Conservation (phyloP, 2,797 vertebrate species). For the Platalea minor region DNA sequence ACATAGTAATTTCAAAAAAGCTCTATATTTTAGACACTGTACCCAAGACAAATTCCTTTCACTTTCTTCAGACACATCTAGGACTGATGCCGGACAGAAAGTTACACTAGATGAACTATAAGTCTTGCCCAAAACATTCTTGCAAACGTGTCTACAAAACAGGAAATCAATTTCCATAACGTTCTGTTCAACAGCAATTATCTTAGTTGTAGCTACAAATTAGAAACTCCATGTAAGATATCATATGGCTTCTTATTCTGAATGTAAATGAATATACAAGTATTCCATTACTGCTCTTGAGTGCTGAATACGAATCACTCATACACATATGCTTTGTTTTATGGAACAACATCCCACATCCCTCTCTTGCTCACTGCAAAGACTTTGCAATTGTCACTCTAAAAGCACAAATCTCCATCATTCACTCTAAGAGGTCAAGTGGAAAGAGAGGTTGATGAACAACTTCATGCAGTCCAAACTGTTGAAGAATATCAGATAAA, state of each 20-base stretch:
- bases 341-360: not conserved
- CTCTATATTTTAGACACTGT: not conserved
- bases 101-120: not conserved
- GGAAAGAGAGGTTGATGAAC: not conserved
- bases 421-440: not conserved
- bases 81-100: not conserved
- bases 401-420: not conserved
- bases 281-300: not conserved
- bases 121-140: not conserved
- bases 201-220: not conserved
- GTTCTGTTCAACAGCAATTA: not conserved
- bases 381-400: not conserved
- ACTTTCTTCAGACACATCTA: not conserved
- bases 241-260: not conserved
- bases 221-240: not conserved
- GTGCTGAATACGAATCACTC: not conserved
- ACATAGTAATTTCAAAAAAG: not conserved
- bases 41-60: not conserved
- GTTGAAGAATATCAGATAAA: not conserved
- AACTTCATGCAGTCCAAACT: not conserved
- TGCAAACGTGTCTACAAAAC: not conserved
- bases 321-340: not conserved
- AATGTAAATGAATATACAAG: not conserved
- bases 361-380: not conserved
- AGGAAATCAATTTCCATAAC: not conserved